Percentiles rank a stretch among this genome's conserved stretches.
Conservation (phyloP, 2,888 invertebrate species). For the Listrodromus nycthemerus region DNA sequence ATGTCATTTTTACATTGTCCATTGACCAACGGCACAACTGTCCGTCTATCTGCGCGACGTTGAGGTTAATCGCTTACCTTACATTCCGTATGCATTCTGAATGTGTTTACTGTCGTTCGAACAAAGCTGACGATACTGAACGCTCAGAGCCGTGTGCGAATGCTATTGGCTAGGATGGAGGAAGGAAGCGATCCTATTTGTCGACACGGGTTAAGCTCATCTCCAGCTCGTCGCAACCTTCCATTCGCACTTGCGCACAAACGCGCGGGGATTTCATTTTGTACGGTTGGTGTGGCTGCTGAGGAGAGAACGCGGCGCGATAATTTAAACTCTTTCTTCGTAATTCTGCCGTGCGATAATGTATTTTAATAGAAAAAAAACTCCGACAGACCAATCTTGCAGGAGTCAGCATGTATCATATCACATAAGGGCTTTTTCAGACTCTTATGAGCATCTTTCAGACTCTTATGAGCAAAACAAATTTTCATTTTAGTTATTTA, state of each 20-base stretch:
- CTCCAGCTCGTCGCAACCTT: too few species aligned
- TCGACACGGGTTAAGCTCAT: too few species aligned
- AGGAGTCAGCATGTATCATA: too few species aligned
- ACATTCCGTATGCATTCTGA: background rate
- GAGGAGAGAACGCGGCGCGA: background rate
- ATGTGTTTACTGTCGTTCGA: background rate
- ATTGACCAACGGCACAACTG: background rate
- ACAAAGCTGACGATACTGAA: background rate
- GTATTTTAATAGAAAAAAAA: too few species aligned
- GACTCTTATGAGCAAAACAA: too few species aligned
- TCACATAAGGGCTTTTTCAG: too few species aligned
- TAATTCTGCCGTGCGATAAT: background rate
- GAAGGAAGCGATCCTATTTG: too few species aligned
- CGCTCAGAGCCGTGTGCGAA: background rate
- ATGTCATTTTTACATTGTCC: background rate
- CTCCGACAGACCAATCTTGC: too few species aligned
- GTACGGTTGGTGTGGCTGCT: slow-evolving; percentile 7
- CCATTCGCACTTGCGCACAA: background rate
- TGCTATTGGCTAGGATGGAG: background rate
- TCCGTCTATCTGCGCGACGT: background rate
- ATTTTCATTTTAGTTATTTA: too few species aligned
- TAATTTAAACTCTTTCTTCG: slow-evolving; percentile 15
- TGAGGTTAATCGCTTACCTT: background rate
- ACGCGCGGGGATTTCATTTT: background rate
- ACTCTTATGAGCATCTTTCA: too few species aligned